phyloP scores from a whole-genome alignment of 2,888 invertebrate species.

The Pilophorus perplexus region DNA sequence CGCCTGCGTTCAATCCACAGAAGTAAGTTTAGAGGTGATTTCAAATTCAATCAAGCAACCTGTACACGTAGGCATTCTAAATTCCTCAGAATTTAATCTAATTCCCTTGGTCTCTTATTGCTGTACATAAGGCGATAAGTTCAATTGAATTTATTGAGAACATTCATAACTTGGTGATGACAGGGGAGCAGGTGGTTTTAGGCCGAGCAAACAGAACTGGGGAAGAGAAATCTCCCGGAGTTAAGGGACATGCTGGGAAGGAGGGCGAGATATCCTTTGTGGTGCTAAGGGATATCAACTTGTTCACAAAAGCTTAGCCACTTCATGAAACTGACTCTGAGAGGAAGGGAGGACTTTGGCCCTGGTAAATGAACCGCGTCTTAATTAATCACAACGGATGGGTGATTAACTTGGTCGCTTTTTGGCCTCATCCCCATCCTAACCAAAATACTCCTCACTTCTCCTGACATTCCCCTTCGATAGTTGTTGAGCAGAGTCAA shows the following conservation, averaged over 20 bases:
- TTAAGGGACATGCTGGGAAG: too few species aligned
- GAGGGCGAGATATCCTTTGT: conserved; percentile 13
- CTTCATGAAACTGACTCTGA: not conserved
- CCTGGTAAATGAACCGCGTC: conserved; percentile 19
- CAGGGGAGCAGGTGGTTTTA: not conserved
- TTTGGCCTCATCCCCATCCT: too few species aligned
- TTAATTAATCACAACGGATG: conserved; percentile 11
- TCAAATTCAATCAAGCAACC: too few species aligned
- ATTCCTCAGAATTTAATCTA: too few species aligned
- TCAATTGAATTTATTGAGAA: too few species aligned
- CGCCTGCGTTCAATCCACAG: too few species aligned
- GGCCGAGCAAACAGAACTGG: not conserved
- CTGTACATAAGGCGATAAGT: too few species aligned
- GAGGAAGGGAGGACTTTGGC: not conserved
- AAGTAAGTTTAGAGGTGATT: too few species aligned
- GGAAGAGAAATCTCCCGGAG: not conserved
- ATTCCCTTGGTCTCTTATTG: too few species aligned
- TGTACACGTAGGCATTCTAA: too few species aligned
- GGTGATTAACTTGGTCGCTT: conserved; percentile 9
- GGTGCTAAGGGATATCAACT: conserved; percentile 1
- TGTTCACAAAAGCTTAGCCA: conserved; percentile 24
- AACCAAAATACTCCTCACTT: too few species aligned
- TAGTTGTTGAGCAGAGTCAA: conserved; percentile 16
- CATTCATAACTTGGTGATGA: not conserved
- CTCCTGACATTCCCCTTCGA: not conserved